Evolutionary conservation across 1,140 invertebrate genomes (phyloP).

Genomic region (Ips nitidus): DNA sequence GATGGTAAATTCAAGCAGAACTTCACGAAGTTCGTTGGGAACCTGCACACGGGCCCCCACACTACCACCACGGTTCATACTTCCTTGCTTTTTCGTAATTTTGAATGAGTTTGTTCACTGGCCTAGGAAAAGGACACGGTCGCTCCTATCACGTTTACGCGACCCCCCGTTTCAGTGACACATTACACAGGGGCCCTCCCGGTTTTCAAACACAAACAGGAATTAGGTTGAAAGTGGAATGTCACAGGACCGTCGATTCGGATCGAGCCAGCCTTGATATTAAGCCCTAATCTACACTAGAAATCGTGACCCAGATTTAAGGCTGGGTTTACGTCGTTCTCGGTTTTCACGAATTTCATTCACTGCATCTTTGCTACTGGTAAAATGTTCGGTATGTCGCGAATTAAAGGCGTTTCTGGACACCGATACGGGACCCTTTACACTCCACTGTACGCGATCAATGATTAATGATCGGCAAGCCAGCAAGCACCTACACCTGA

Average conservation of each 20-base stretch:
- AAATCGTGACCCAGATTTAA: neutral
- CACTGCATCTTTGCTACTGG: slow-evolving; percentile 31
- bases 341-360: neutral
- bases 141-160: neutral
- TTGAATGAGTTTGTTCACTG: slow-evolving; percentile 16
- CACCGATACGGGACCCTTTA: slow-evolving; percentile 14
- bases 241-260: slow-evolving; percentile 12
- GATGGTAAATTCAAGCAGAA: slow-evolving; percentile 94
- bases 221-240: neutral
- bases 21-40: slow-evolving; percentile 87
- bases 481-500: slow-evolving; percentile 6
- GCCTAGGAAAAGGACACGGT: neutral
- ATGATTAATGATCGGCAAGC: slow-evolving; percentile 46
- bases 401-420: slow-evolving; percentile 28
- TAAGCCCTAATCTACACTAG: slow-evolving; percentile 4
- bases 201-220: no score
- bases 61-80: slow-evolving; percentile 49
- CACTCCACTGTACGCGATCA: slow-evolving; percentile 32
- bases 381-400: slow-evolving; percentile 2
- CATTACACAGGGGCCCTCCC: slow-evolving; percentile 3
- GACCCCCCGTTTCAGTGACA: slow-evolving; percentile 7
- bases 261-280: slow-evolving; percentile 11
- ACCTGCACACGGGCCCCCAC: slow-evolving; percentile 66
- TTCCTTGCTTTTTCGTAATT: slow-evolving; percentile 34
- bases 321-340: slow-evolving; percentile 3